Conservation (phyloP, 2,888 invertebrate species). For the Bembecia ichneumoniformis region DNA sequence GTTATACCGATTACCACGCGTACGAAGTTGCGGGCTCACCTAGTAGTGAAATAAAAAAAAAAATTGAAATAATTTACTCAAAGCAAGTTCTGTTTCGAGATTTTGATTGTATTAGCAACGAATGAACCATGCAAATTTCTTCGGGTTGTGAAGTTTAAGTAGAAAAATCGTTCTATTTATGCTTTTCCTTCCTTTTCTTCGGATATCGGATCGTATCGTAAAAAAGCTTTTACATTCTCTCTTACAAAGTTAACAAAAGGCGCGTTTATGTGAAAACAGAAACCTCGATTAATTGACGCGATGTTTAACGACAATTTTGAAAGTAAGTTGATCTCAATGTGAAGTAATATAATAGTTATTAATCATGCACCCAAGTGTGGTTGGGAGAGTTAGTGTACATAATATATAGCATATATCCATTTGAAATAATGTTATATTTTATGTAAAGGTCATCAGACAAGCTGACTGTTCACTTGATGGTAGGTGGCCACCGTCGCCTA, state of each 20-base stretch:
- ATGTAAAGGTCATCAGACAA: too few relatives aligned
- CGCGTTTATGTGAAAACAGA: slow-evolving; percentile 38
- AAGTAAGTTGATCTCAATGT: background rate
- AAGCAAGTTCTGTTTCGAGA: background rate
- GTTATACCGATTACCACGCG: too few relatives aligned
- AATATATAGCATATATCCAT: too few relatives aligned
- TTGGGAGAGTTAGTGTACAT: too few relatives aligned
- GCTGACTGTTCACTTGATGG: too few relatives aligned
- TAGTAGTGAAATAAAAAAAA: too few relatives aligned
- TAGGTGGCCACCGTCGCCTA: too few relatives aligned
- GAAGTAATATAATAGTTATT: background rate
- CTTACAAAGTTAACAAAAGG: slow-evolving; percentile 52
- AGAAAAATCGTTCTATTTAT: slow-evolving; percentile 50
- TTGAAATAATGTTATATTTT: too few relatives aligned
- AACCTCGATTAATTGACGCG: slow-evolving; percentile 34
- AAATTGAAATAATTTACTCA: background rate
- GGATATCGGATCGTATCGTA: slow-evolving; percentile 41
- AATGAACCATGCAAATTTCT: slow-evolving; percentile 59
- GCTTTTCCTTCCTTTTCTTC: slow-evolving; percentile 45
- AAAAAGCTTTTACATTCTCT: slow-evolving; percentile 53
- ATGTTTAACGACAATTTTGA: slow-evolving; percentile 6
- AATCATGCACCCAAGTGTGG: background rate
- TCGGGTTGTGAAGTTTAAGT: slow-evolving; percentile 33
- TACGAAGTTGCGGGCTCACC: too few relatives aligned
- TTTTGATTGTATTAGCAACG: slow-evolving; percentile 9